phyloP scores from a whole-genome alignment of 2,797 vertebrate genomes.

The Sebastes wilsoni region DNA sequence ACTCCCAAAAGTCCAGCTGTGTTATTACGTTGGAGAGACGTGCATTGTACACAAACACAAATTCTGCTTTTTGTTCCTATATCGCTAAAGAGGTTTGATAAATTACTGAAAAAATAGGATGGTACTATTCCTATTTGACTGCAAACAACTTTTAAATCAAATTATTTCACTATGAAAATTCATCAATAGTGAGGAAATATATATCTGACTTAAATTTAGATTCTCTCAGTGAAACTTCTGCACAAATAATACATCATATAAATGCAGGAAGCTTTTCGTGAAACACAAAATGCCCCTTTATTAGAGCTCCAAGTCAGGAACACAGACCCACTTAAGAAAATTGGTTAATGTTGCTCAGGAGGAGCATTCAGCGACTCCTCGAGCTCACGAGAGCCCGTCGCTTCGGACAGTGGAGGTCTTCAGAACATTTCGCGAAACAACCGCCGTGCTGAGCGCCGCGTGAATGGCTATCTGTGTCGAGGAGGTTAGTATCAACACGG shows the following conservation, averaged over 20 bases:
- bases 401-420: constrained; percentile 51
- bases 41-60: constrained; percentile 45
- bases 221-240: neutral
- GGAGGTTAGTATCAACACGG: constrained; percentile 82
- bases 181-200: neutral
- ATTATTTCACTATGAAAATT: neutral
- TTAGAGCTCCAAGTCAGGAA: constrained; percentile 13
- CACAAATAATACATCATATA: neutral
- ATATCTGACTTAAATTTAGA: neutral
- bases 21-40: constrained; percentile 66
- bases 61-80: constrained; percentile 14
- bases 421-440: constrained; percentile 37
- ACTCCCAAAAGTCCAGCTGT: constrained; percentile 75
- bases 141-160: constrained; percentile 1
- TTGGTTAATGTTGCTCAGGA: constrained; percentile 44
- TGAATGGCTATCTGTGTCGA: constrained; percentile 88
- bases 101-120: constrained; percentile 21
- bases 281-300: constrained; percentile 14
- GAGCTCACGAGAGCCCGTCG: constrained; percentile 13
- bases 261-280: neutral
- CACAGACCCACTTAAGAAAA: constrained; percentile 37
- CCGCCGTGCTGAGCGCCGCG: constrained; percentile 76
- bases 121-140: neutral
- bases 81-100: constrained; percentile 9
- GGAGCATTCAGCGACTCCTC: constrained; percentile 31